phyloP scores from a whole-genome alignment of 2,113 vertebrate species.

The Acrocephalus kingi region DNA sequence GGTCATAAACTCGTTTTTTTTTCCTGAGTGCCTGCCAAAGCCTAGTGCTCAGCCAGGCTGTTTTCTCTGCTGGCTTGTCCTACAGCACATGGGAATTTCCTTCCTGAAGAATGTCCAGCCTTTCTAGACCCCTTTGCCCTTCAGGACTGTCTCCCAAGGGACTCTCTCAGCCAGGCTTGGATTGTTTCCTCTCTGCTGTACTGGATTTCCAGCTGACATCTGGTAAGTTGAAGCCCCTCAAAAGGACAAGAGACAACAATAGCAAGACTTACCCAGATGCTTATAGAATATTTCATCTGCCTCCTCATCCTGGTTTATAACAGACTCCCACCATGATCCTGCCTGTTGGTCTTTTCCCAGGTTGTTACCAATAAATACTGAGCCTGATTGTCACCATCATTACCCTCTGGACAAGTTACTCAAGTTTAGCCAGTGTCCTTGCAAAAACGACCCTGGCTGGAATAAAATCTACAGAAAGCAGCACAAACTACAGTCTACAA shows the following conservation, averaged over 20 bases:
- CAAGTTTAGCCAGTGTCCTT: rapidly evolving
- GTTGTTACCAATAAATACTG: neutral
- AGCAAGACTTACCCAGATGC: neutral
- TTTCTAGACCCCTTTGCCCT: neutral
- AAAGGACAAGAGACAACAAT: rapidly evolving
- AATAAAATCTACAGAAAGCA: neutral
- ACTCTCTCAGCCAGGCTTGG: neutral
- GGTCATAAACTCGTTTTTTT: too few species aligned
- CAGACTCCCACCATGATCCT: neutral
- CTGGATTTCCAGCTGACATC: neutral
- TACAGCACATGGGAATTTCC: neutral
- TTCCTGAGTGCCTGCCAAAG: neutral
- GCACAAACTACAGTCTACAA: neutral
- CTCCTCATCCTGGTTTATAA: neutral
- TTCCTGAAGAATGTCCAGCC: neutral
- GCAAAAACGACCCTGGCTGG: neutral
- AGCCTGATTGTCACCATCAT: neutral
- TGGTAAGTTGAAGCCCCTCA: neutral
- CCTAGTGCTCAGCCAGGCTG: neutral
- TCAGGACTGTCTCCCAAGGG: neutral
- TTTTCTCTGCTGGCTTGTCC: neutral
- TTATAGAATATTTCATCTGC: neutral
- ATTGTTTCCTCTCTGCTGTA: neutral
- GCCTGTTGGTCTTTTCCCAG: neutral
- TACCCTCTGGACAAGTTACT: neutral